Evolutionary conservation across 2,888 invertebrate genomes (phyloP), one percentile per base, ranked within the genome.

Genomic region (Aphidoletes aphidimyza): DNA sequence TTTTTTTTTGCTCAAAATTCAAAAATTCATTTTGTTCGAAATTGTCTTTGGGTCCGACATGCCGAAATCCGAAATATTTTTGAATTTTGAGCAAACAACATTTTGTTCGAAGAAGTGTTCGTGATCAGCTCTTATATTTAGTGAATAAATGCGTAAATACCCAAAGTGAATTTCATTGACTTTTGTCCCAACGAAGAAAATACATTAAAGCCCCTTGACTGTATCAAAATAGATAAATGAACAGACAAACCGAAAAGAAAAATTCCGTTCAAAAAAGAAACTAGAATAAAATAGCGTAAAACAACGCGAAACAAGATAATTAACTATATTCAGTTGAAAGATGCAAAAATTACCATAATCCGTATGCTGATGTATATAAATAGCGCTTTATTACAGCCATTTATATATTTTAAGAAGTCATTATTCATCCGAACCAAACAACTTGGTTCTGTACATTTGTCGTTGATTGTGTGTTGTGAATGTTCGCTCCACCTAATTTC

Each of bases 331-430:
- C 34, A 30, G 69, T 30, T 69, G 69, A 69, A 69, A 69, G 69
- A 69, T 69, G 69, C 69, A 30, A 69, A 69, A 69, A 69, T 69
- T 69, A 69, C 69, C 69, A 69, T 69, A 69, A 69, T 69, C 69
- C 69, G 26, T 69, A 69, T 69, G 69, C 34, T 69, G 30, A 69
- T 11, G 69, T 30, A 69, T 30, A 69, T 69, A 69, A 69, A 69
- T 69, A 11, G 34, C 26, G 22, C 69, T 47, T 47, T 47, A 47
- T 47, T 17, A 47, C 47, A 47, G 17, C 47, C 69, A 30, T 69
- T 69, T 69, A 69, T 69, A 34, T 69, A 34, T 69, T 69, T 69
- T 69, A 30, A 69, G 69, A 69, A 69, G 69, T n/a, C 30, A 69
- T 69, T 30, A 69, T 69, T 69, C 69, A 69, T 69, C 30, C 22